Base-by-base conservation (phyloP, 2,888 invertebrate genomes). In the Aspidiotus rigidus region DNA sequence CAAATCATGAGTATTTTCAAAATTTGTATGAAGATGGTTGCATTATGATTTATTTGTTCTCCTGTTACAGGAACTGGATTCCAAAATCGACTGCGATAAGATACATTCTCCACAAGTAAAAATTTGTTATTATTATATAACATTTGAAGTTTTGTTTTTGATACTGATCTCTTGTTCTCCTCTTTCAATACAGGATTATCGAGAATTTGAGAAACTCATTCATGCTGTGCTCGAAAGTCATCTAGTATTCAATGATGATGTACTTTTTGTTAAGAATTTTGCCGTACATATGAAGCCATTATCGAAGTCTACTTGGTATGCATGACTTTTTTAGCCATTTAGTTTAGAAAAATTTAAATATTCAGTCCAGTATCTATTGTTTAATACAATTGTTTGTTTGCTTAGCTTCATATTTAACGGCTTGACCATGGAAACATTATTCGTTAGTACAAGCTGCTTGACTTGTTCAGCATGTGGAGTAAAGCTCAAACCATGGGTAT, bases 181-280 rank as follows among this genome's bases (percentile, higher is more conserved):
- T 28, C 5, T 28, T 28, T 28, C 15, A 16, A 6, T 7, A 6
- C 16, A 67, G 67, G 16, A 59, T 13, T 40, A 16, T 41, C 28
- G 53, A 15, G n/a, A 53, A 28, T 59, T 59, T 41, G 15, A 60
- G 15, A 44, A 59, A n/a, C 39, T 49, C 2, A 49, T 60, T 9
- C 17, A 63, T 9, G 15, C 40, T 7, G 42, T 62, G 13, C 44
- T 69, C 7, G 17, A 56, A 7, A 69, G 69, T 57, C 62, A 62
- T 28, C 49, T 69, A n/a, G 42, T 69, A 11, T 69, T 69, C 57
- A 41, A 55, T 13, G 69, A 69, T 39, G 69, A 69, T 42, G 17
- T 62, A 11, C 11, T 56, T 16, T 40, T 63, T 7, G 56, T 69
- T 7, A 44, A 59, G 42, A 62, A 69, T 69, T 67, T 59, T 11